A percentile compares a stretch with the other conserved stretches of the same genome.
These are phyloP conservation scores for Thalassaphorura encarpata DNA, from an alignment of 1,140 invertebrate species.

Conservation along the genomic window DNA sequence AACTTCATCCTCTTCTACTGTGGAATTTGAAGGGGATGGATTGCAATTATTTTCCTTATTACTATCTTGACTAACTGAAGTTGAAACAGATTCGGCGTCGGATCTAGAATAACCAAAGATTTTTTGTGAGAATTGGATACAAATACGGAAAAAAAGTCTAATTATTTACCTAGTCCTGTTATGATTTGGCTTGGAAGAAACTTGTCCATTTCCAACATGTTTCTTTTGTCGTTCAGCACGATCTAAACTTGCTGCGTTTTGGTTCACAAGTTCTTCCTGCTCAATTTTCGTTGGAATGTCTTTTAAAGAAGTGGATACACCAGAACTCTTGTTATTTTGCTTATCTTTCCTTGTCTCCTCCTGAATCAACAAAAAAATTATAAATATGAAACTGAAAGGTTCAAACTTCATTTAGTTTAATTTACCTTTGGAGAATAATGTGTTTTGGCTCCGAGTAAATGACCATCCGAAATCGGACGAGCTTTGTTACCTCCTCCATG, in stretches of 20 bases:
- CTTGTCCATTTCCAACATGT: slow-evolving; percentile 15
- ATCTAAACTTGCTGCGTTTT: slow-evolving; percentile 24
- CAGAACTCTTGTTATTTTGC: slow-evolving; percentile 10
- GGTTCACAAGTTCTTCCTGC: slow-evolving; percentile 11
- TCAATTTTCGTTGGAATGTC: slow-evolving; percentile 27
- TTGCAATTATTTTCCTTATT: slow-evolving; percentile 48
- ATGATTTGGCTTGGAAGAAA: slow-evolving; percentile 15
- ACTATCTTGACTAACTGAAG: slow-evolving; percentile 65
- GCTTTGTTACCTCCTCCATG: slow-evolving; percentile 19
- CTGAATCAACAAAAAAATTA: slow-evolving; percentile 5
- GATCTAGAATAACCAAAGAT: slow-evolving; percentile 38
- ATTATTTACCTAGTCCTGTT: slow-evolving; percentile 8
- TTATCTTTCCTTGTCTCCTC: slow-evolving; percentile 16
- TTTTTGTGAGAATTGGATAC: background rate
- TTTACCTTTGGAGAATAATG: slow-evolving; percentile 13
- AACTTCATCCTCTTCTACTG: slow-evolving; percentile 46
- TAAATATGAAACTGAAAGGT: background rate
- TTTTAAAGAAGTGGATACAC: slow-evolving; percentile 23
- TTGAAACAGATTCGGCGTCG: slow-evolving; percentile 70
- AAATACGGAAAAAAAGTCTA: background rate
- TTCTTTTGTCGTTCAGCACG: slow-evolving; percentile 20
- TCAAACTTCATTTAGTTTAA: slow-evolving; percentile 4
- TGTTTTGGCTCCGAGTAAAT: slow-evolving; percentile 17
- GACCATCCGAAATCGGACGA: slow-evolving; percentile 27
- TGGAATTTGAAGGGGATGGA: slow-evolving; percentile 35